Evolutionary conservation across 2,113 vertebrate species (phyloP).

Genomic region (Pygoscelis antarcticus): DNA sequence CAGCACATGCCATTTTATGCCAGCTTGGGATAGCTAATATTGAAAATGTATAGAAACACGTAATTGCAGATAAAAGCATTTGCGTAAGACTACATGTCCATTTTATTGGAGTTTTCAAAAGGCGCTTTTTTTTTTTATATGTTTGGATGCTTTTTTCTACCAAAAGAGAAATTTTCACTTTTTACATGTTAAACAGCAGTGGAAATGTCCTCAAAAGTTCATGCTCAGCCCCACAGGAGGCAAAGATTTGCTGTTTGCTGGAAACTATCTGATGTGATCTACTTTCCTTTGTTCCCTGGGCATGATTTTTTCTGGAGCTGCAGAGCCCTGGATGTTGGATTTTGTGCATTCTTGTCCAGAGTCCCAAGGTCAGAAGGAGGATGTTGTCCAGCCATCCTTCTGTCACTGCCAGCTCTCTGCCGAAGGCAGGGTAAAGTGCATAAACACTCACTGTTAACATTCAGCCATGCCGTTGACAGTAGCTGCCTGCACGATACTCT

Average conservation of each 20-base stretch:
- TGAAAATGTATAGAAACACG: neutral
- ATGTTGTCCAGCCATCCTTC: neutral
- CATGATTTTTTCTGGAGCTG: neutral
- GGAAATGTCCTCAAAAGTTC: neutral
- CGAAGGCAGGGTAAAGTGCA: neutral
- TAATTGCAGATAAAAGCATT: neutral
- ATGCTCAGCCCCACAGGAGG: neutral
- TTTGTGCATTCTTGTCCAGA: neutral
- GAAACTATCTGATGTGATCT: neutral
- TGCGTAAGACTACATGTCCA: neutral
- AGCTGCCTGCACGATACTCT: neutral
- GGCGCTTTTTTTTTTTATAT: neutral
- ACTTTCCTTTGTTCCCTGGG: neutral
- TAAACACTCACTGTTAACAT: neutral
- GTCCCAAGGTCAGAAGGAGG: neutral
- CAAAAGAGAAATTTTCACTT: neutral
- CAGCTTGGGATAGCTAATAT: neutral
- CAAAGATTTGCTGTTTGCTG: neutral
- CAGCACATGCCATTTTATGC: neutral
- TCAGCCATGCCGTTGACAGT: neutral
- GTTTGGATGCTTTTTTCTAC: neutral
- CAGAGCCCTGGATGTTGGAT: neutral
- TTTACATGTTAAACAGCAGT: neutral
- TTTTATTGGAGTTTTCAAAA: neutral
- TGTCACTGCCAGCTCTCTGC: neutral